These are phyloP conservation scores for Tortricodes alternella DNA, from an alignment of 2,888 invertebrate genomes.

Conservation along the genomic window DNA sequence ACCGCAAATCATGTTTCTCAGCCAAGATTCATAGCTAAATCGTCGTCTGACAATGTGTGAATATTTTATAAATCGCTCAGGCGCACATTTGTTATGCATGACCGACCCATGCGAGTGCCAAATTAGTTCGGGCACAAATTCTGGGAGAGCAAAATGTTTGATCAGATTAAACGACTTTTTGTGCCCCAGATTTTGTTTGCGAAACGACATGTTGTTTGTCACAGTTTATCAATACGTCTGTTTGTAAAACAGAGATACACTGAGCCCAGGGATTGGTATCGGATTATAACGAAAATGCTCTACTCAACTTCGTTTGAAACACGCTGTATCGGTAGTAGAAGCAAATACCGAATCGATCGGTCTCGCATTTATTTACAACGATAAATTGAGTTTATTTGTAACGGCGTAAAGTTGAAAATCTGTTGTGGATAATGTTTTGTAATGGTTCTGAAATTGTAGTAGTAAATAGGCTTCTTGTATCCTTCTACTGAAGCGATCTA, in stretches of 20 bases:
- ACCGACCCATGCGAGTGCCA: conserved; percentile 47
- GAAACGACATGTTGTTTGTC: conserved; percentile 26
- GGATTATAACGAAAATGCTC: conserved; percentile 8
- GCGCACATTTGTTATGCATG: conserved; percentile 66
- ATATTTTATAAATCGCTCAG: conserved; percentile 73
- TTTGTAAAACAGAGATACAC: conserved; percentile 13
- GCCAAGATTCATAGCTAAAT: conserved; percentile 56
- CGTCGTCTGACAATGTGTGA: conserved; percentile 61
- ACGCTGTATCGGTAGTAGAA: background rate
- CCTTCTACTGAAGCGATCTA: conserved; percentile 3
- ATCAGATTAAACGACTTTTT: conserved; percentile 46
- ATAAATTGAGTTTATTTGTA: background rate
- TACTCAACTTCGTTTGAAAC: background rate
- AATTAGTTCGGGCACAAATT: conserved; percentile 57
- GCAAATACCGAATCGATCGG: background rate
- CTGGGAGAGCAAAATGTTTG: conserved; percentile 39
- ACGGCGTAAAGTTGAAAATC: background rate
- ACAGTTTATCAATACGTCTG: conserved; percentile 30
- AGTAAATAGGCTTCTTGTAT: conserved; percentile 4
- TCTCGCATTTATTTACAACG: background rate
- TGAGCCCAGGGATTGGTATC: background rate
- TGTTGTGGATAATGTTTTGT: background rate
- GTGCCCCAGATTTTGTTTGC: conserved; percentile 32
- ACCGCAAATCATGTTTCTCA: conserved; percentile 21
- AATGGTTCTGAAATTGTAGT: conserved; percentile 4